These are phyloP conservation scores for Agonopterix subpropinquella DNA, from an alignment of 2,888 invertebrate genomes.

Conservation along the genomic window DNA sequence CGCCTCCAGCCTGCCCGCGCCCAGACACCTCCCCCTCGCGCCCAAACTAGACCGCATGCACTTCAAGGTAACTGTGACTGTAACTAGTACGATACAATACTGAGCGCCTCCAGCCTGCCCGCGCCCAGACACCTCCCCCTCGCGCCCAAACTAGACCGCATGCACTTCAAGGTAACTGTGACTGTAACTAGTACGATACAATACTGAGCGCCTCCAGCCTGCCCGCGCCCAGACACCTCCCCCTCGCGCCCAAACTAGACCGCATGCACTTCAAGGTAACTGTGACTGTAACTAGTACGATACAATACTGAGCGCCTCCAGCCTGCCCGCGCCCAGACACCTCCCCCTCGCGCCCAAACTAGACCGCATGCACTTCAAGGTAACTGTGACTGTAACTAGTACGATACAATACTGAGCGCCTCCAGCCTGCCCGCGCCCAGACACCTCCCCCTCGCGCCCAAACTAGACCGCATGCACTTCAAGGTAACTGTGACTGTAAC, in stretches of 20 bases:
- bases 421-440: slow-evolving; percentile 40
- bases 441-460: slow-evolving; percentile 63
- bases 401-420: slow-evolving; percentile 91
- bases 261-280: slow-evolving; percentile 90
- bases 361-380: slow-evolving; percentile 93
- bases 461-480: slow-evolving; percentile 93
- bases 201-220: slow-evolving; percentile 83
- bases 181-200: too few relatives aligned
- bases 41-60: slow-evolving; percentile 91
- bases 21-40: slow-evolving; percentile 46
- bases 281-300: too few relatives aligned
- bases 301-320: slow-evolving; percentile 87
- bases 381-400: slow-evolving; percentile 33
- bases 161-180: slow-evolving; percentile 86
- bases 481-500: slow-evolving; percentile 73
- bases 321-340: slow-evolving; percentile 38
- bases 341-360: slow-evolving; percentile 78
- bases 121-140: slow-evolving; percentile 44
- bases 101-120: slow-evolving; percentile 79
- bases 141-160: slow-evolving; percentile 85
- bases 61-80: slow-evolving; percentile 79
- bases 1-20: slow-evolving; percentile 68
- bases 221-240: slow-evolving; percentile 39
- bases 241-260: slow-evolving; percentile 82
- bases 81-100: too few relatives aligned